These are phyloP conservation scores for Macquaria australasica DNA, from an alignment of 2,113 vertebrate species.

Conservation along the genomic window DNA sequence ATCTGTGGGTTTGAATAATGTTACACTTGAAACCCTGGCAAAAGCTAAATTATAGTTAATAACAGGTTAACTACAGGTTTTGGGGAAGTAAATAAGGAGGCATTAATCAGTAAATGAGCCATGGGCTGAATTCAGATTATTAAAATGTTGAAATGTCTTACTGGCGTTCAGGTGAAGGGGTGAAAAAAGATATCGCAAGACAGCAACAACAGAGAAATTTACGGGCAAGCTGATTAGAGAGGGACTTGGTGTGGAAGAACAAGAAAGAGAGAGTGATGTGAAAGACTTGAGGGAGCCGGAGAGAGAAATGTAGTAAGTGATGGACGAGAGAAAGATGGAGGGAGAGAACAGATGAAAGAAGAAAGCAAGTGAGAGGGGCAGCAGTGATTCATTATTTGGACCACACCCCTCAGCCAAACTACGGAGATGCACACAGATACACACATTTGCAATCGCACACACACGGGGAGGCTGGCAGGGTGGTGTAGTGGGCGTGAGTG, in stretches of 20 bases:
- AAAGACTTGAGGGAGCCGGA: not conserved
- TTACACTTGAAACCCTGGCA: not conserved
- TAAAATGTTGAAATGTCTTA: conserved; percentile 2
- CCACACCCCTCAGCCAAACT: conserved; percentile 1
- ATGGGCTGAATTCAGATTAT: not conserved
- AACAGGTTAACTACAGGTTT: not conserved
- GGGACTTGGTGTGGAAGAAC: not conserved
- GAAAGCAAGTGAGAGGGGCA: conserved; percentile 25
- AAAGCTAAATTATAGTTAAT: not conserved
- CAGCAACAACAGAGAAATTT: not conserved
- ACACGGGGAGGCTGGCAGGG: not conserved
- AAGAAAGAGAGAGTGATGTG: not conserved
- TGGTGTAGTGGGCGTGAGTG: conserved; percentile 21
- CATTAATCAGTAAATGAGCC: not conserved
- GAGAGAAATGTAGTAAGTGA: not conserved
- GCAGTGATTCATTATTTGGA: conserved; percentile 38
- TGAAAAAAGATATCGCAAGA: not conserved
- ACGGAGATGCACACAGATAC: conserved; percentile 1
- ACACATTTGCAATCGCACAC: not conserved
- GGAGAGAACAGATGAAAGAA: conserved; percentile 14
- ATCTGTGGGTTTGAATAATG: not conserved
- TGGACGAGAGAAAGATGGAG: not conserved
- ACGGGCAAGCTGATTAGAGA: not conserved
- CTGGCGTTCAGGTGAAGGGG: not conserved
- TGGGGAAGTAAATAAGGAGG: not conserved